Evolutionary conservation across 1,140 invertebrate species (phyloP), one percentile per base, ranked within the genome.

Genomic region (Rhynchophorus ferrugineus): DNA sequence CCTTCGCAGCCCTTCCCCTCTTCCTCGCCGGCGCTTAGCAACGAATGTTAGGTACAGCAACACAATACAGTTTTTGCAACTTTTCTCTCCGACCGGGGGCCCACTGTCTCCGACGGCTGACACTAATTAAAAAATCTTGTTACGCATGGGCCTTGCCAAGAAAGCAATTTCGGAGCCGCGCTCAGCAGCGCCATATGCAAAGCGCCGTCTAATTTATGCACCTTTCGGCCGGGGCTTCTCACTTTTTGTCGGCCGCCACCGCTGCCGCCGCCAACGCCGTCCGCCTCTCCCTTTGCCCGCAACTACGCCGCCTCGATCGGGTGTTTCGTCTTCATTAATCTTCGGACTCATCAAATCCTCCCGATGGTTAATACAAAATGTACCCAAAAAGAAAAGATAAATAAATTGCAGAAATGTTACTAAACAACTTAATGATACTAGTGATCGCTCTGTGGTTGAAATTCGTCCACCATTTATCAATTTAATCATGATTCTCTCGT

Each of bases 71-170:
- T 65, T 65, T 65, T 65, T 65, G 56, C 58, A 60, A 56, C 60
- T 62, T 65, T 62, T 46, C 36, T 37, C 50, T 39, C 42, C 51
- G 39, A 45, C 19, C 41, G 55, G 52, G 59, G 54, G 56, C 51
- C 55, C 60, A 59, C 61, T 60, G 62, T 64, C 57, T 64, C 57
- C 57, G 61, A 62, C 54, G 62, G 55, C 62, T 64, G 62, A 64
- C 61, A 64, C 60, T 64, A 64, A 64, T 64, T 64, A 64, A 64
- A 64, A 64, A 64, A 64, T 64, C 61, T 62, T 62, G 62, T 64
- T 64, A 64, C 62, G 62, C 62, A 64, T 62, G 62, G 55, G 38
- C 41, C n/a, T 24, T 17, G 34, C 33, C 36, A 36, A 51, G 53
- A 54, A 57, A 54, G 61, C 58, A 62, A 62, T 60, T 62, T 62